Percentiles rank a stretch among this genome's conserved stretches.
Conservation (phyloP, 2,113 vertebrate genomes). For the Lophochroa leadbeateri region DNA sequence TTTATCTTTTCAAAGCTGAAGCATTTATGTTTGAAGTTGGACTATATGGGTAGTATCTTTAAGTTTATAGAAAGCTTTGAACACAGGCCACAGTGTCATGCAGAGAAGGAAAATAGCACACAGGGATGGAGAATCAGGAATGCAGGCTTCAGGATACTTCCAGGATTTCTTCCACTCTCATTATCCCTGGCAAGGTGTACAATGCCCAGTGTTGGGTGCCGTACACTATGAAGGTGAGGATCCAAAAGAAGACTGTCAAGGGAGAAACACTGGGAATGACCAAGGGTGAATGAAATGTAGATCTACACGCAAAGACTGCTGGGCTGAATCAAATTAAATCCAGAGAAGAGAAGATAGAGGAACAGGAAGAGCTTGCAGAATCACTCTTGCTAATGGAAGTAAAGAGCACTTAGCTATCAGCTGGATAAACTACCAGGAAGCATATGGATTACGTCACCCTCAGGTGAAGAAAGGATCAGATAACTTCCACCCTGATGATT, state of each 20-base stretch:
- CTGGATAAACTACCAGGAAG: not conserved
- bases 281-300: not conserved
- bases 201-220: not conserved
- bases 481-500: not conserved
- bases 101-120: not conserved
- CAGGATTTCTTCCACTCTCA: not conserved
- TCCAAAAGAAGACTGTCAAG: not conserved
- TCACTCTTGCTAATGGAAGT: not conserved
- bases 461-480: not conserved
- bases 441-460: not conserved
- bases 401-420: not conserved
- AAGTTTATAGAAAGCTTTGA: not conserved
- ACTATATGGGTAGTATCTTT: not conserved
- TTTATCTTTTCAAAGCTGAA: not conserved
- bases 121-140: not conserved
- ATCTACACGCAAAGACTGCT: not conserved
- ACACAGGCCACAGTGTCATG: not conserved
- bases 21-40: not conserved
- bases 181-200: not conserved
- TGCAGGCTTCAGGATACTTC: not conserved
- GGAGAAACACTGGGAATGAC: not conserved
- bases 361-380: not conserved
- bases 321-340: not conserved
- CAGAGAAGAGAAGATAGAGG: not conserved
- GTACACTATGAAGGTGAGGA: rapidly evolving